These are phyloP conservation scores for Percina caprodes DNA, from an alignment of 2,113 vertebrate species.

Conservation along the genomic window DNA sequence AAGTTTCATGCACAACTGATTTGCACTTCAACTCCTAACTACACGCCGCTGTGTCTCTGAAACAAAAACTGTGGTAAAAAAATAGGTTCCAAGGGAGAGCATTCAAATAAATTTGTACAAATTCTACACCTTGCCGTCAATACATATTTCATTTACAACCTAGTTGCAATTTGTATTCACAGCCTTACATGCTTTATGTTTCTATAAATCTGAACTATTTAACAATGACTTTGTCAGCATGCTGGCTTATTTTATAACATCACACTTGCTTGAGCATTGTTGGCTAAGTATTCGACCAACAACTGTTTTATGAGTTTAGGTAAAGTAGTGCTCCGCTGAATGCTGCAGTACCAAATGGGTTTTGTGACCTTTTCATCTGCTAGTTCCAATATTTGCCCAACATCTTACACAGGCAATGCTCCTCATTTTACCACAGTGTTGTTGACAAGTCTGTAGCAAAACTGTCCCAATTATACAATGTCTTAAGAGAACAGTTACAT, in stretches of 20 bases:
- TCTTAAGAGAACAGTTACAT: conserved; percentile 9
- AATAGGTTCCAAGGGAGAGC: not conserved
- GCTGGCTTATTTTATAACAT: conserved; percentile 6
- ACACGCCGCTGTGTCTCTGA: not conserved
- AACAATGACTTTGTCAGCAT: conserved; percentile 4
- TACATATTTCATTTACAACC: not conserved
- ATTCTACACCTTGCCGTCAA: not conserved
- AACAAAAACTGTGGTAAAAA: not conserved
- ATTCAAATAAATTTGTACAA: not conserved
- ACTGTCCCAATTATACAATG: conserved; percentile 37
- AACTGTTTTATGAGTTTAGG: conserved; percentile 32
- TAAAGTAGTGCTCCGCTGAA: conserved; percentile 24
- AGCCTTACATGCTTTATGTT: conserved; percentile 13
- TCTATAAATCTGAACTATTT: conserved; percentile 3
- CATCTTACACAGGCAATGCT: conserved; percentile 37
- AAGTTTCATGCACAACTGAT: not conserved
- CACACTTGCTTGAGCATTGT: conserved; percentile 1
- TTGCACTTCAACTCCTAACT: not conserved
- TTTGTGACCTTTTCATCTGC: conserved; percentile 52
- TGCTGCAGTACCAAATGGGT: conserved; percentile 26
- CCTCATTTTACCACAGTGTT: conserved; percentile 32
- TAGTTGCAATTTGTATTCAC: not conserved
- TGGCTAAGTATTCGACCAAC: conserved; percentile 10
- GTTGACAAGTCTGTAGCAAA: conserved; percentile 43
- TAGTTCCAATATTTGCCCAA: conserved; percentile 57